Base-by-base conservation (phyloP, 2,113 vertebrate species). In the Suncus etruscus region DNA sequence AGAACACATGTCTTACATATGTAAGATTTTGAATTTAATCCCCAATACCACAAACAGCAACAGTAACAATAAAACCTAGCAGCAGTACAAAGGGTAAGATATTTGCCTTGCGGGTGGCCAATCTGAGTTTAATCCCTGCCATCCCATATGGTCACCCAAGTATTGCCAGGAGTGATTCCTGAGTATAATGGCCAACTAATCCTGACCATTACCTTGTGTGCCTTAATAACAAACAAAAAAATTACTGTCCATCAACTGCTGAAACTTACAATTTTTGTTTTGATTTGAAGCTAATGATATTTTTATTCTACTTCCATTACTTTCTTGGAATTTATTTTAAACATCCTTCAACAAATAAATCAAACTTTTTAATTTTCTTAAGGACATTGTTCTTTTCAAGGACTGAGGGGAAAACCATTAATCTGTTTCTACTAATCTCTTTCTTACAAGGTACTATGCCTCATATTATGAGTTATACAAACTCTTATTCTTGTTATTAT, bases 191-290 rank as follows among this genome's bases (percentile, higher is more conserved):
- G 39, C 39, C 39, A 39, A 39, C 39, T 39, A 5, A 39, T 39
- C 39, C 39, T 39, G 39, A 39, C 39, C 39, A 39, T 39, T 39
- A 39, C 5, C 39, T 39, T 39, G 39, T 39, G 39, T 39, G 39
- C 3, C 5, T 39, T 39, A 39, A 39, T 39, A 39, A 39, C 39
- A 39, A 39, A 39, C 39, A 39, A 39, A 39, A 39, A 39, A 39
- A 39, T 39, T 39, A 39, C 39, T 39, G 39, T 61, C 58, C 58
- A 58, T 50, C 16, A 66, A 39, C 11, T 50, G 14, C 18, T 70
- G 51, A 85, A 77, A 27, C 32, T 8, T 93, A 29, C 45, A 16
- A 15, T 25, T 94, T 86, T 91, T 61, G 11, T 75, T 95, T 90
- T 80, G 7, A 81, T 75, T 45, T 82, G n/a, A 92, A 92, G 87